phyloP scores from a whole-genome alignment of 2,113 vertebrate genomes.

The Setophaga kirtlandii region DNA sequence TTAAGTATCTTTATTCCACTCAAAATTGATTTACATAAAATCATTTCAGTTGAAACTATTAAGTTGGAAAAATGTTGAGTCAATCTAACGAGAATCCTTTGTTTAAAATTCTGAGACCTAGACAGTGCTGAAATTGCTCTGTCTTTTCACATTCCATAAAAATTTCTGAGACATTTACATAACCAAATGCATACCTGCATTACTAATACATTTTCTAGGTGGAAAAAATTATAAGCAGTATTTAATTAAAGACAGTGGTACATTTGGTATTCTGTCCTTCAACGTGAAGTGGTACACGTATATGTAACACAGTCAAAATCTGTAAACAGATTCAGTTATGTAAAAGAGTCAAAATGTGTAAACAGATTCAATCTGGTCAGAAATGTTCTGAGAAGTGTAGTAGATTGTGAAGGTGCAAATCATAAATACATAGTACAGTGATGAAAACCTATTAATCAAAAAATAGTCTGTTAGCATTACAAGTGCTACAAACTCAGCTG shows the following conservation, averaged over 20 bases:
- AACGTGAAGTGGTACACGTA: rapidly evolving
- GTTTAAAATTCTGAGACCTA: not conserved
- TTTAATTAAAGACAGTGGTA: not conserved
- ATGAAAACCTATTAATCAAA: not conserved
- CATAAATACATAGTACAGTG: not conserved
- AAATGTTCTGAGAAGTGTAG: not conserved
- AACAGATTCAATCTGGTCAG: not conserved
- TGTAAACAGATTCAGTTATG: not conserved
- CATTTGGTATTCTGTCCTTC: not conserved
- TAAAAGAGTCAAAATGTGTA: not conserved
- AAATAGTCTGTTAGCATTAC: not conserved
- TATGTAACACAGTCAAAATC: not conserved
- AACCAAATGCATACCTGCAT: not conserved
- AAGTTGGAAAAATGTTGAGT: not conserved
- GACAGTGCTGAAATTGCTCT: not conserved
- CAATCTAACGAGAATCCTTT: not conserved
- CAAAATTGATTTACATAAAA: not conserved
- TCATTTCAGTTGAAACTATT: not conserved
- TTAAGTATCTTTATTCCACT: not conserved
- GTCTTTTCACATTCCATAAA: not conserved
- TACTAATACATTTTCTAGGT: not conserved
- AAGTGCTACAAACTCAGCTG: not conserved
- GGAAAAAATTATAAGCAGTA: not conserved
- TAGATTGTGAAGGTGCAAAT: not conserved
- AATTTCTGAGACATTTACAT: not conserved